Evolutionary conservation across 2,888 invertebrate genomes (phyloP), one percentile per base, ranked within the genome.

Genomic region (Clusia tigrina): DNA sequence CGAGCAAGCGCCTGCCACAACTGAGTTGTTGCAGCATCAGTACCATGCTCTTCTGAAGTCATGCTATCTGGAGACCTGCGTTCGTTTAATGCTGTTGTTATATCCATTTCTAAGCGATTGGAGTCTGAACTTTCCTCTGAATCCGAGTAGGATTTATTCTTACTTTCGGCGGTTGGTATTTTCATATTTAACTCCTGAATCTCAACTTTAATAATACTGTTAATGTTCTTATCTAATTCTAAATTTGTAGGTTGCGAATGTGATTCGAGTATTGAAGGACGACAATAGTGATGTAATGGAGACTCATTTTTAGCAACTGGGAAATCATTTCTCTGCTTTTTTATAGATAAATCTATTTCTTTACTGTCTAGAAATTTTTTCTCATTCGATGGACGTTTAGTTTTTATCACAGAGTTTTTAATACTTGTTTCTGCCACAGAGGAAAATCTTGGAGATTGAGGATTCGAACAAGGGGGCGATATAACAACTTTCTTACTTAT

Each of bases 121-220:
- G 75, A 76, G 84, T 92, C 92, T 0, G 91, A 91, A 69, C 85
- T 87, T 62, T 83, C 83, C 60, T 79, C 81, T 20, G 80, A 78
- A 64, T 87, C 87, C 68, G 85, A 85, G 76, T 77, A 71, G 63
- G 77, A 77, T 58, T 68, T 71, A 24, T 70, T 62, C 58, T 71
- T 73, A 22, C 65, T 65, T 58, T 63, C 63, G 32, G 58, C 48
- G 51, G 58, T 54, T 37, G 67, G 60, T 6, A 42, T 42, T n/a
- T 17, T 17, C 42, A 10, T 42, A n/a, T 32, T 32, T 23, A 73
- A 66, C 10, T 67, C 60, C 22, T 65, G 71, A 69, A 65, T 64
- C 67, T 73, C 70, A 52, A 67, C 70, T 54, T 69, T 65, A 57
- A 61, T 76, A 78, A 76, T 78, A 75, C 70, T 78, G 77, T 67